Conservation (phyloP, 2,113 vertebrate species). For the Petromus typicus region DNA sequence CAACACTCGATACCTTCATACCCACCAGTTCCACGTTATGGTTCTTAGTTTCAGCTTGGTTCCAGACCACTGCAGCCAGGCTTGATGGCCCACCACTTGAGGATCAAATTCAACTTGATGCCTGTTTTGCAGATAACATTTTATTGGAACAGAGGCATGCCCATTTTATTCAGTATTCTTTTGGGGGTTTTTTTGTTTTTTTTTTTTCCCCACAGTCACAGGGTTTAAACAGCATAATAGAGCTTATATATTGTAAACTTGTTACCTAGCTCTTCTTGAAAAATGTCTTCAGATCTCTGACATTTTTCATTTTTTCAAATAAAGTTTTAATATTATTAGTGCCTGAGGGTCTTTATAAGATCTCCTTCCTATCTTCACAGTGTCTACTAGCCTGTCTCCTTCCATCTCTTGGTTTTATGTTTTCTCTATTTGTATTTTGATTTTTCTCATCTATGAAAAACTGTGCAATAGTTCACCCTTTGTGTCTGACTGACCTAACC, state of each 20-base stretch:
- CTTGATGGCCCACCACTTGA: background rate
- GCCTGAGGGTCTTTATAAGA: background rate
- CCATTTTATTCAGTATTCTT: background rate
- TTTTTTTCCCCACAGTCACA: too few relatives aligned
- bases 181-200: too few relatives aligned
- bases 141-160: background rate
- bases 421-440: background rate
- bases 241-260: background rate
- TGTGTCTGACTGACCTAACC: background rate
- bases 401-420: background rate
- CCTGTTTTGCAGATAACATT: background rate
- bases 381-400: background rate
- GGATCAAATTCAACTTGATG: background rate
- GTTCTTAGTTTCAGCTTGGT: background rate
- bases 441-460: background rate
- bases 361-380: background rate
- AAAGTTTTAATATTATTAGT: background rate
- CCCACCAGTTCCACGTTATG: background rate
- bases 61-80: background rate
- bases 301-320: background rate
- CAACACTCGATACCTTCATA: background rate
- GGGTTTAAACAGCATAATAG: background rate
- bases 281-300: background rate
- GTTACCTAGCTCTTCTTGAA: background rate
- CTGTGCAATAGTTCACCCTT: background rate